Conservation (phyloP, 2,797 vertebrate species). For the Micromesistius poutassou region DNA sequence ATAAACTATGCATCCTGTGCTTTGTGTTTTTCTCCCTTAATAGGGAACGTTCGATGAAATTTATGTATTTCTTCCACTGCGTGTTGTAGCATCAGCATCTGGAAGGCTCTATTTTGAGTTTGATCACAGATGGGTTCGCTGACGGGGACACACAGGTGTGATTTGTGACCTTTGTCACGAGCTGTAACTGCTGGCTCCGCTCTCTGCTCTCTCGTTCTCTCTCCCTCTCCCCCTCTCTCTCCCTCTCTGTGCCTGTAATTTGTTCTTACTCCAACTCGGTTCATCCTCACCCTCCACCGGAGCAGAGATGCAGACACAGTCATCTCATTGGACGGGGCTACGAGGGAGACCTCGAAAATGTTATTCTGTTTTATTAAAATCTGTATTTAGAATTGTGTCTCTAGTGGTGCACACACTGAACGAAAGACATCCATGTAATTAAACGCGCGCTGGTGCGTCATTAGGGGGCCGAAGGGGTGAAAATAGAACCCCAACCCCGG, state of each 20-base stretch:
- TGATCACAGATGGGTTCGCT: not conserved
- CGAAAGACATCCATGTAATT: not conserved
- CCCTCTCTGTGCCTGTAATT: not conserved
- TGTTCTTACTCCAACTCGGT: not conserved
- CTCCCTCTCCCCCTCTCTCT: not conserved
- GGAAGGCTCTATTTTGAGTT: not conserved
- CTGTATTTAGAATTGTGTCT: not conserved
- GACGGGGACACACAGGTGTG: constrained; percentile 4
- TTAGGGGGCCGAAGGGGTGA: not conserved
- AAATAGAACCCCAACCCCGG: not conserved
- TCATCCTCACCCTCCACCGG: not conserved
- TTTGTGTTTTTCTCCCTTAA: not conserved
- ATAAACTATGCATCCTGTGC: not conserved
- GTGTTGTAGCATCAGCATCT: not conserved
- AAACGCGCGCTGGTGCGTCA: not conserved
- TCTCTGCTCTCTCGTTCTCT: constrained; percentile 26
- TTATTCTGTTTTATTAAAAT: not conserved
- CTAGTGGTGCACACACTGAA: not conserved
- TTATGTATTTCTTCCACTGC: not conserved
- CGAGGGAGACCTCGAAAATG: not conserved
- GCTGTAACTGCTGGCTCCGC: constrained; percentile 29
- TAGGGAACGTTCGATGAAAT: too few relatives aligned
- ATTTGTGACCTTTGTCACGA: constrained; percentile 7
- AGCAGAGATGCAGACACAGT: not conserved
- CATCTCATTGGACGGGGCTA: not conserved